phyloP scores from a whole-genome alignment of 2,888 invertebrate species.

The Dione vanillae region DNA sequence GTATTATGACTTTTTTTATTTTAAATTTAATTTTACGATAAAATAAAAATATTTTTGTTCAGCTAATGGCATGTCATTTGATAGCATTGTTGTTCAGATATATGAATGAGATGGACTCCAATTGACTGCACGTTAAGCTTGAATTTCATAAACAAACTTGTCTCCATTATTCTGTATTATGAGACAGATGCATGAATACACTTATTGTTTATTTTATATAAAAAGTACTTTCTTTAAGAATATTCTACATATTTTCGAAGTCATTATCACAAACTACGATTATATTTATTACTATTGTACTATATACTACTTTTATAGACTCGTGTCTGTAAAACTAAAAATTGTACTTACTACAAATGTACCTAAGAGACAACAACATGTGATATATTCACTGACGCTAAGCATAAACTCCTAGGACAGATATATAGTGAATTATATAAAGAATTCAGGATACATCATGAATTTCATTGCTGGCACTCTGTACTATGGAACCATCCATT shows the following conservation, averaged over 20 bases:
- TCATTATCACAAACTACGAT: neutral
- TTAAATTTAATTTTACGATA: neutral
- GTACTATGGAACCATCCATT: constrained; percentile 40
- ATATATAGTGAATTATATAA: constrained; percentile 13
- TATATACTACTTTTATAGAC: neutral
- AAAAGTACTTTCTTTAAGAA: no score
- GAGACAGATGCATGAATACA: no score
- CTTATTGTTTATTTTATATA: no score
- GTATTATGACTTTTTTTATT: neutral
- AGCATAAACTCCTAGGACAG: constrained; percentile 21
- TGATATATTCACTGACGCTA: constrained; percentile 25
- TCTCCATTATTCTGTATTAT: no score
- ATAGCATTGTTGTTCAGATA: no score
- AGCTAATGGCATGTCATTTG: no score
- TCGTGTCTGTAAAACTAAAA: neutral
- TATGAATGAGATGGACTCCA: no score
- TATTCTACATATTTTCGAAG: neutral
- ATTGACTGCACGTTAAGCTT: no score
- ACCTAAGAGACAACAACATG: constrained; percentile 2
- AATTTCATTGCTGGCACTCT: constrained; percentile 32
- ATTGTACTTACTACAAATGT: constrained; percentile 21
- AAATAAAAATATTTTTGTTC: no score
- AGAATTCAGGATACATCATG: constrained; percentile 34
- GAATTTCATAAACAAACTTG: no score
- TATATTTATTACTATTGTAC: neutral